Percentiles rank a stretch among this genome's conserved stretches.
Conservation (phyloP, 2,888 invertebrate species). For the Cryptus viduatorius region DNA sequence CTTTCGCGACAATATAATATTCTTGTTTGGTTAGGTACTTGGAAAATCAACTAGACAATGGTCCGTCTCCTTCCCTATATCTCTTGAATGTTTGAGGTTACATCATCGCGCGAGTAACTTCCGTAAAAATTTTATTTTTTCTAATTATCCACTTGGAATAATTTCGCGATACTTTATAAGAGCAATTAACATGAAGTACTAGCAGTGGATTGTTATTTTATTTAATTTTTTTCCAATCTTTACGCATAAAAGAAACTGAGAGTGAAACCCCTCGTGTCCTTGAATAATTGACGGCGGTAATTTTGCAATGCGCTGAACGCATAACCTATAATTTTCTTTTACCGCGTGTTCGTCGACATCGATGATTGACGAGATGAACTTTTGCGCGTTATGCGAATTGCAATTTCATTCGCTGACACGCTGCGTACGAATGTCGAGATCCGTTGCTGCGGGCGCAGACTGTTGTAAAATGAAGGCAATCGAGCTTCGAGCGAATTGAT, state of each 20-base stretch:
- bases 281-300: conserved; percentile 16
- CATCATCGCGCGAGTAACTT: not conserved
- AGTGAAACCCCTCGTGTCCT: not conserved
- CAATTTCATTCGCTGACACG: conserved; percentile 11
- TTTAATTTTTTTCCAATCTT: not conserved
- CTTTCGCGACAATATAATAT: conserved; percentile 43
- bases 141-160: not conserved
- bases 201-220: not conserved
- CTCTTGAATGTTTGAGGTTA: not conserved
- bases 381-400: conserved; percentile 19
- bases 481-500: conserved; percentile 30
- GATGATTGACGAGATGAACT: conserved; percentile 4
- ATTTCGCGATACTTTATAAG: not conserved
- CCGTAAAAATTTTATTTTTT: conserved; percentile 6
- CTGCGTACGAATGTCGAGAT: conserved; percentile 11
- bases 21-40: conserved; percentile 14
- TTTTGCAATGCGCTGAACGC: conserved; percentile 2
- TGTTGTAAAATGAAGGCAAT: not conserved
- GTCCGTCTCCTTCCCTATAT: conserved; percentile 10
- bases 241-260: not conserved
- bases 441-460: not conserved
- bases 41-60: conserved; percentile 33
- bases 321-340: conserved; percentile 7
- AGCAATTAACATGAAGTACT: not conserved
- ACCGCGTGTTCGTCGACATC: conserved; percentile 1